Evolutionary conservation across 2,888 invertebrate genomes (phyloP).

Genomic region (Patella depressa): DNA sequence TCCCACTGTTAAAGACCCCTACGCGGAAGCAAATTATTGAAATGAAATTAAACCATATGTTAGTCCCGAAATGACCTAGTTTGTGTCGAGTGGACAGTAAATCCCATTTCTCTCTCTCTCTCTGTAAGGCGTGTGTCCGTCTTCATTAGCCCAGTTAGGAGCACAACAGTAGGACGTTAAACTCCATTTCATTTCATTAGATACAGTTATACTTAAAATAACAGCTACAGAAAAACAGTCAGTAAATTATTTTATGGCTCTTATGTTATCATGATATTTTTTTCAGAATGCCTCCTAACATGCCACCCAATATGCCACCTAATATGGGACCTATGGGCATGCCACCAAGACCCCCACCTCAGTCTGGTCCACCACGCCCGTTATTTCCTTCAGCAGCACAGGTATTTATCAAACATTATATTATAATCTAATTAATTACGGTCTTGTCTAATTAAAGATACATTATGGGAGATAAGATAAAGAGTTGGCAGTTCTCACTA

Average conservation of each 20-base stretch:
- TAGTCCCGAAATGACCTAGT: too few species aligned
- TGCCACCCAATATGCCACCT: constrained; percentile 54
- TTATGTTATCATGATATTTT: background rate
- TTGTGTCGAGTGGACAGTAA: too few species aligned
- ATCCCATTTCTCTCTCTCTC: too few species aligned
- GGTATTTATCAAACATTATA: constrained; percentile 34
- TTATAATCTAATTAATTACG: background rate
- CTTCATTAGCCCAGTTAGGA: too few species aligned
- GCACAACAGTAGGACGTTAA: too few species aligned
- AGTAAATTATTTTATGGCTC: background rate
- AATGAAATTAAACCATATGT: too few species aligned
- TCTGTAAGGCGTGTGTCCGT: too few species aligned
- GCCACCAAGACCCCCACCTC: constrained; percentile 40
- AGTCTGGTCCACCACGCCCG: constrained; percentile 57
- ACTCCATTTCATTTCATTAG: background rate
- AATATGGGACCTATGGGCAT: constrained; percentile 48
- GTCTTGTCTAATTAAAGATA: too few species aligned
- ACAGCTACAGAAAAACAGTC: background rate
- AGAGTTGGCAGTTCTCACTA: too few species aligned
- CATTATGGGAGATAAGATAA: too few species aligned
- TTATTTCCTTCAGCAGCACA: constrained; percentile 66
- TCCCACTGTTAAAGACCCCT: too few species aligned
- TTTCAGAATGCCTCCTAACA: constrained; percentile 45
- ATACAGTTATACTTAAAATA: background rate
- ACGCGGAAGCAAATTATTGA: too few species aligned